phyloP scores from a whole-genome alignment of 2,113 vertebrate genomes.

The Nerophis ophidion region DNA sequence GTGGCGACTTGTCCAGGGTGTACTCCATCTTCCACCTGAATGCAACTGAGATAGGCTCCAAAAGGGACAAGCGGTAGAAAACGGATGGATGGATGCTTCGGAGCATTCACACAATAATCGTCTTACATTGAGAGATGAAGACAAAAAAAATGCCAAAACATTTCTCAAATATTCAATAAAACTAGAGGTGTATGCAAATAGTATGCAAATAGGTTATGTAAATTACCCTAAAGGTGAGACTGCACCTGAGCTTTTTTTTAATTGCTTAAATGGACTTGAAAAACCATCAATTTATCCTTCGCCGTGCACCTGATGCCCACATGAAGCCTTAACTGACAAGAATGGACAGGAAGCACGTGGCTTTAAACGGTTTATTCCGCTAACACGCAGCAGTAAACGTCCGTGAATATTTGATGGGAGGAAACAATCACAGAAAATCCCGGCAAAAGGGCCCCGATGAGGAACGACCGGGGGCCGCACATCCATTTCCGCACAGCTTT shows the following conservation, averaged over 20 bases:
- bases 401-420: not conserved
- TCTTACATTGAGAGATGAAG: too few relatives aligned
- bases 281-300: not conserved
- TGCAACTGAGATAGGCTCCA: too few relatives aligned
- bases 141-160: too few relatives aligned
- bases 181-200: not conserved
- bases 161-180: too few relatives aligned
- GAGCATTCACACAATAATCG: too few relatives aligned
- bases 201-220: not conserved
- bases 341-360: not conserved
- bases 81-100: too few relatives aligned
- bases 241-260: not conserved
- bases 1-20: too few relatives aligned
- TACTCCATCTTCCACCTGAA: too few relatives aligned
- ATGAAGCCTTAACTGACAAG: not conserved
- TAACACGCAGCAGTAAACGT: not conserved
- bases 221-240: not conserved
- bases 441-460: not conserved
- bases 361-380: not conserved
- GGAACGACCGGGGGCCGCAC: conserved; percentile 20
- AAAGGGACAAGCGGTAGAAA: too few relatives aligned
- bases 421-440: not conserved
- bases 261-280: not conserved
- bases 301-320: not conserved
- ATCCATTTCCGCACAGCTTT: conserved; percentile 36